These are phyloP conservation scores for Emydura subglobosa DNA, from an alignment of 2,113 vertebrate genomes.

Conservation along the genomic window DNA sequence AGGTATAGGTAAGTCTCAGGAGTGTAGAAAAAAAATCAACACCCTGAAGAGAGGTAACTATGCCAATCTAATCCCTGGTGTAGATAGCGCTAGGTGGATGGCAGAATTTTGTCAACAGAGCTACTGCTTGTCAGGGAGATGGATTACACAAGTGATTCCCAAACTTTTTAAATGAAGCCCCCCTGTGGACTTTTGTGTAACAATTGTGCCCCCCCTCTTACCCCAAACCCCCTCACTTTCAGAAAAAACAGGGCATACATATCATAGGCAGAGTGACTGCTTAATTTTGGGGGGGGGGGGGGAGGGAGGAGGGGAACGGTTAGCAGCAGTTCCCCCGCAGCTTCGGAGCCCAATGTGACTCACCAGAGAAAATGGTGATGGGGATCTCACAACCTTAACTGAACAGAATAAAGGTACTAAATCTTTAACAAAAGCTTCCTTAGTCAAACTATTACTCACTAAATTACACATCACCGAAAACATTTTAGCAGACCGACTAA, in stretches of 20 bases:
- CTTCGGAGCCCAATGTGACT: too few species aligned
- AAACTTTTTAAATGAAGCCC: too few species aligned
- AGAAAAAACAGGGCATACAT: too few species aligned
- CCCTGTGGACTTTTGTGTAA: too few species aligned
- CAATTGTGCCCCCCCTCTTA: too few species aligned
- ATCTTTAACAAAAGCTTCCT: conserved; percentile 3
- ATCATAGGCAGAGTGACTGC: too few species aligned
- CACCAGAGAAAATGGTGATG: too few species aligned
- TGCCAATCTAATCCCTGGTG: background rate
- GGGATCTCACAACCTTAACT: background rate
- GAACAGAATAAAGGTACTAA: background rate
- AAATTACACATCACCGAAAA: background rate
- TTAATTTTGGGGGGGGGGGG: too few species aligned
- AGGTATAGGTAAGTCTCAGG: background rate
- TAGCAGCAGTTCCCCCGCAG: too few species aligned
- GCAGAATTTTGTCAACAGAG: background rate
- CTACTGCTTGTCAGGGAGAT: background rate
- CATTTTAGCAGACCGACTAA: background rate
- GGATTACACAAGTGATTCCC: background rate
- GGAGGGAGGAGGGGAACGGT: too few species aligned
- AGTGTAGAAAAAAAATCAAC: background rate
- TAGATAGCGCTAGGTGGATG: background rate
- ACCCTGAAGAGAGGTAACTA: background rate
- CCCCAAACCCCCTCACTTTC: too few species aligned
- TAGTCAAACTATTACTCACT: background rate